A percentile compares a stretch with the other conserved stretches of the same genome.
Evolutionary conservation across 2,797 vertebrate genomes (phyloP).

Genomic region (Sebastes dallii): DNA sequence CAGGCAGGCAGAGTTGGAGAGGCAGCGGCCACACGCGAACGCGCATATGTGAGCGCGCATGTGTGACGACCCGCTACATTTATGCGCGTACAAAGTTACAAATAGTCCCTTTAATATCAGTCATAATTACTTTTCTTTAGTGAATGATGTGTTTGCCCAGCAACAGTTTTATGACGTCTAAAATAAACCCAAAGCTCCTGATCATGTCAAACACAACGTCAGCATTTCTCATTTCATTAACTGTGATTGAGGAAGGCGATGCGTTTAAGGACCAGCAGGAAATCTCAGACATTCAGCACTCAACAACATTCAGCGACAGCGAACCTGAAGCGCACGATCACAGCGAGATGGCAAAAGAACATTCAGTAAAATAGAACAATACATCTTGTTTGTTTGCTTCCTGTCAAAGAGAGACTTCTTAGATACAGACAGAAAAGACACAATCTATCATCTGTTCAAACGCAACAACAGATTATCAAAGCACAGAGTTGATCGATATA

Average conservation of each 20-base stretch:
- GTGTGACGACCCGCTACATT: too few species aligned
- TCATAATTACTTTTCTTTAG: too few species aligned
- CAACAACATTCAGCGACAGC: conserved; percentile 37
- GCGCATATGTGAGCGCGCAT: too few species aligned
- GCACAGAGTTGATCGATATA: conserved; percentile 59
- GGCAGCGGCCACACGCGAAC: too few species aligned
- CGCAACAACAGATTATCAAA: conserved; percentile 62
- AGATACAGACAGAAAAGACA: conserved; percentile 16
- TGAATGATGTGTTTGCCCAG: too few species aligned
- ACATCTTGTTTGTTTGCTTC: neutral
- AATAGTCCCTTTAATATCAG: too few species aligned
- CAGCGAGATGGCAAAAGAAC: conserved; percentile 23
- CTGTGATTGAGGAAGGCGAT: neutral
- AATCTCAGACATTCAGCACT: conserved; percentile 20
- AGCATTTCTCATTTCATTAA: too few species aligned
- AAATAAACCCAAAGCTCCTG: neutral
- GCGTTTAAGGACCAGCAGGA: conserved; percentile 6
- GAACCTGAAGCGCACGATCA: conserved; percentile 38
- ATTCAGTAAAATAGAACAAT: conserved; percentile 23
- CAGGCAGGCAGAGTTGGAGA: too few species aligned
- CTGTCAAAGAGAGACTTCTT: neutral
- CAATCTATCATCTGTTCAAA: conserved; percentile 61
- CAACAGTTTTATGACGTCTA: too few species aligned
- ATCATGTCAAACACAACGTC: too few species aligned
- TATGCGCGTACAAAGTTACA: too few species aligned